Evolutionary conservation across 2,888 invertebrate species (phyloP).

Genomic region (Drosophila macrospina): DNA sequence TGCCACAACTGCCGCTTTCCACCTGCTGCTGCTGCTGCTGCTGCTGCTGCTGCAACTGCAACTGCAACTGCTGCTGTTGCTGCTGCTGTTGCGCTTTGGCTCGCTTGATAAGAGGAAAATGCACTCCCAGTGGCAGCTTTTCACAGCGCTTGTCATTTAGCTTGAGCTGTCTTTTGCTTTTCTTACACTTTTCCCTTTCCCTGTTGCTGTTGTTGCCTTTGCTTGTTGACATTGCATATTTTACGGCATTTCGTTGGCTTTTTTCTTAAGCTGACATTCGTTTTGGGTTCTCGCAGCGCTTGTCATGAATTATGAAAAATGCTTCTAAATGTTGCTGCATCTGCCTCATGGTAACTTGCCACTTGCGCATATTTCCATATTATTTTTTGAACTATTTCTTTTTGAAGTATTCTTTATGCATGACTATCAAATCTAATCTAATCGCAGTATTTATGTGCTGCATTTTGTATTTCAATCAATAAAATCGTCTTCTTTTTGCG

Average conservation of each 20-base stretch:
- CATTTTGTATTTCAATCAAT: not conserved
- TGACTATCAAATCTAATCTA: not conserved
- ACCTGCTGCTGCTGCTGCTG: slow-evolving; percentile 37
- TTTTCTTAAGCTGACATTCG: slow-evolving; percentile 61
- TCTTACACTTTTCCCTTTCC: slow-evolving; percentile 14
- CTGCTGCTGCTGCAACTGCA: slow-evolving; percentile 28
- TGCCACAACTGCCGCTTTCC: slow-evolving; percentile 39
- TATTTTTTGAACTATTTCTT: not conserved
- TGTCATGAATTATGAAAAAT: slow-evolving; percentile 61
- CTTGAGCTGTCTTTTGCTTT: slow-evolving; percentile 41
- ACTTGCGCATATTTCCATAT: not conserved
- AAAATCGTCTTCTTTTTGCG: no score
- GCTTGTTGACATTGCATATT: slow-evolving; percentile 52
- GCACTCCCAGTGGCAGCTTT: slow-evolving; percentile 65
- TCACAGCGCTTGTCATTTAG: slow-evolving; percentile 52
- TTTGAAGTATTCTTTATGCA: slow-evolving; percentile 2
- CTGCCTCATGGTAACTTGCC: slow-evolving; percentile 35
- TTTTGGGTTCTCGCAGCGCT: slow-evolving; percentile 34
- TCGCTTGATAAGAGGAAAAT: slow-evolving; percentile 58
- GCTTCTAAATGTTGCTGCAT: slow-evolving; percentile 38
- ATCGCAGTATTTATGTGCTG: not conserved
- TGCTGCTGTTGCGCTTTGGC: slow-evolving; percentile 33
- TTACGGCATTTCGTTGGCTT: slow-evolving; percentile 47
- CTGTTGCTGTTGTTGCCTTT: slow-evolving; percentile 10
- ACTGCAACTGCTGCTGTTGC: slow-evolving; percentile 34